Conservation (phyloP, 1,140 invertebrate genomes). For the Eriosoma lanigerum region DNA sequence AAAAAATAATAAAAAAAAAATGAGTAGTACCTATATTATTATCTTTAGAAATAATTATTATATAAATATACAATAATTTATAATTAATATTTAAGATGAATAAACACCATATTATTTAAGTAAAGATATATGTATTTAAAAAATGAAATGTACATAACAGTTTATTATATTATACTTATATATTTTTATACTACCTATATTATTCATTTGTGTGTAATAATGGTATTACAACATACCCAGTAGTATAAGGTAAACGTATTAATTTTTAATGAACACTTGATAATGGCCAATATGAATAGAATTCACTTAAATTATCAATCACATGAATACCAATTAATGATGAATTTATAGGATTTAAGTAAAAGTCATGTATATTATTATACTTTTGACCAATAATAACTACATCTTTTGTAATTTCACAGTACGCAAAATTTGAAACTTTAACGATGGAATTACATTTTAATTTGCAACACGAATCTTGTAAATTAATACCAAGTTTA, state of each 20-base stretch:
- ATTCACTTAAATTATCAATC: neutral
- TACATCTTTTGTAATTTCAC: slow-evolving; percentile 8
- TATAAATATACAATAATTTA: too few relatives aligned
- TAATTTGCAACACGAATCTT: slow-evolving; percentile 18
- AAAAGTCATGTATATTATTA: neutral
- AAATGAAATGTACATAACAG: too few relatives aligned
- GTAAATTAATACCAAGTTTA: neutral
- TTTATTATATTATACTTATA: too few relatives aligned
- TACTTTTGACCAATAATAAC: slow-evolving; percentile 1
- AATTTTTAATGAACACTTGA: neutral
- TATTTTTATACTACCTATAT: too few relatives aligned
- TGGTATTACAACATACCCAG: neutral
- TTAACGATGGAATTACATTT: slow-evolving; percentile 1
- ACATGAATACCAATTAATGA: neutral
- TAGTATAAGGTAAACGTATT: neutral
- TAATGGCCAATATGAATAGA: neutral
- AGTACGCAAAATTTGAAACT: slow-evolving; percentile 7
- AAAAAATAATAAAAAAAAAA: too few relatives aligned
- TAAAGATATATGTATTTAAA: too few relatives aligned
- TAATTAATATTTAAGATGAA: too few relatives aligned
- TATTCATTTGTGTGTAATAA: neutral
- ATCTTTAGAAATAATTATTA: too few relatives aligned
- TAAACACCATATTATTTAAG: too few relatives aligned
- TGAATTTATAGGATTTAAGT: neutral
- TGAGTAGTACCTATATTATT: too few relatives aligned